These are phyloP conservation scores for Glyphotaelius pellucidus DNA, from an alignment of 2,888 invertebrate genomes.

Conservation along the genomic window DNA sequence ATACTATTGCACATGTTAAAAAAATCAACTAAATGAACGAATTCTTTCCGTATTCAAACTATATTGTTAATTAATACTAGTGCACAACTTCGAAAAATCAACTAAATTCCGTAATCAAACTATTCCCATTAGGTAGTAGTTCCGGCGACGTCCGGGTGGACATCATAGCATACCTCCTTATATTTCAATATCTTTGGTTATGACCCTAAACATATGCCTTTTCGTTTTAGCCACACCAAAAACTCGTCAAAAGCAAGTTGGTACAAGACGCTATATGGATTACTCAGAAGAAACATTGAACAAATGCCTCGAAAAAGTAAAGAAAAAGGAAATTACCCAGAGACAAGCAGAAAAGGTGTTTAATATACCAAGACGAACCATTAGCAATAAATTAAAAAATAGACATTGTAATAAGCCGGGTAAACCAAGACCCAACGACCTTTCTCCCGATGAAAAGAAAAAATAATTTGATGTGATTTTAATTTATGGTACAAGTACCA, in stretches of 20 bases:
- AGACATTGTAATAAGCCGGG: background rate
- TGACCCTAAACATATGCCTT: background rate
- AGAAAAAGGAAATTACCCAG: background rate
- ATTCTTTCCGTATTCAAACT: too few relatives aligned
- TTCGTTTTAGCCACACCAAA: background rate
- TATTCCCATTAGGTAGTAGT: too few relatives aligned
- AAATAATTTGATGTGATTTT: background rate
- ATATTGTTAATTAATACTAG: too few relatives aligned
- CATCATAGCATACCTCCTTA: too few relatives aligned
- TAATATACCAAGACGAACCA: constrained; percentile 11
- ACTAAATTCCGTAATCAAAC: too few relatives aligned
- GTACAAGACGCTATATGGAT: background rate
- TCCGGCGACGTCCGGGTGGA: too few relatives aligned
- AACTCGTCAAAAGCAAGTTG: background rate
- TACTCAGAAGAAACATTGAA: background rate
- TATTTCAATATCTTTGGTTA: too few relatives aligned
- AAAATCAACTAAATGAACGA: too few relatives aligned
- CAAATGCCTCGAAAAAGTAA: background rate
- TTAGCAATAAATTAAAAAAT: constrained; percentile 15
- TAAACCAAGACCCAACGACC: background rate
- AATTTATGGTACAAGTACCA: too few relatives aligned
- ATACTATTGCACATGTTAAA: too few relatives aligned
- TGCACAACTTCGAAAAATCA: too few relatives aligned
- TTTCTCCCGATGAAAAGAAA: background rate
- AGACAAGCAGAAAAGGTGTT: background rate